Conservation (phyloP, 2,888 invertebrate genomes). For the Panzeria rudis region DNA sequence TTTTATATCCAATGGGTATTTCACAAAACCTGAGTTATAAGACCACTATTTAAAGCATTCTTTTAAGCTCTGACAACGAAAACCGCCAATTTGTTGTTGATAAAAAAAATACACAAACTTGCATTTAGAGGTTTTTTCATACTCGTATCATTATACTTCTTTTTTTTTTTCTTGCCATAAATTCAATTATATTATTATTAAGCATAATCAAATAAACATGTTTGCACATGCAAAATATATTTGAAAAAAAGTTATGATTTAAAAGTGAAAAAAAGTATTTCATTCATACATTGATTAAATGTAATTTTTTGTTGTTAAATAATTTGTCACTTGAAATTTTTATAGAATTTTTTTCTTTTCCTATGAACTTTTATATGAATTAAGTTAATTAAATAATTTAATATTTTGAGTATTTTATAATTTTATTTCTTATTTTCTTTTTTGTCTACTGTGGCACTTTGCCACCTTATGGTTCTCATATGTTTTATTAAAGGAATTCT, state of each 20-base stretch:
- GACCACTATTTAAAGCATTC: background rate
- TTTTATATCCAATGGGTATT: too few species aligned
- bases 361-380: background rate
- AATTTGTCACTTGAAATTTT: constrained; percentile 41
- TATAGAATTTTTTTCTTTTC: background rate
- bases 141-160: background rate
- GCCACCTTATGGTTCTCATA: constrained; percentile 72
- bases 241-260: background rate
- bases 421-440: constrained; percentile 18
- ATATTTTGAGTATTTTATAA: background rate
- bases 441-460: constrained; percentile 64
- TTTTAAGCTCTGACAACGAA: constrained; percentile 31
- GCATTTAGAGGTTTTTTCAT: constrained; percentile 3
- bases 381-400: constrained; percentile 19
- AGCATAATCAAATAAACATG: constrained; percentile 44
- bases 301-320: constrained; percentile 45
- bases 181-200: constrained; percentile 47
- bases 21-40: background rate
- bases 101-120: constrained; percentile 32
- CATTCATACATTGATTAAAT: constrained; percentile 58
- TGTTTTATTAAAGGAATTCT: constrained; percentile 53
- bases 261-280: constrained; percentile 11
- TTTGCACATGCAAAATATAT: constrained; percentile 31
- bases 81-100: constrained; percentile 52
- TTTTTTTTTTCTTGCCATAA: constrained; percentile 21